Conservation (phyloP, 2,113 vertebrate species). For the Hemicordylus capensis region DNA sequence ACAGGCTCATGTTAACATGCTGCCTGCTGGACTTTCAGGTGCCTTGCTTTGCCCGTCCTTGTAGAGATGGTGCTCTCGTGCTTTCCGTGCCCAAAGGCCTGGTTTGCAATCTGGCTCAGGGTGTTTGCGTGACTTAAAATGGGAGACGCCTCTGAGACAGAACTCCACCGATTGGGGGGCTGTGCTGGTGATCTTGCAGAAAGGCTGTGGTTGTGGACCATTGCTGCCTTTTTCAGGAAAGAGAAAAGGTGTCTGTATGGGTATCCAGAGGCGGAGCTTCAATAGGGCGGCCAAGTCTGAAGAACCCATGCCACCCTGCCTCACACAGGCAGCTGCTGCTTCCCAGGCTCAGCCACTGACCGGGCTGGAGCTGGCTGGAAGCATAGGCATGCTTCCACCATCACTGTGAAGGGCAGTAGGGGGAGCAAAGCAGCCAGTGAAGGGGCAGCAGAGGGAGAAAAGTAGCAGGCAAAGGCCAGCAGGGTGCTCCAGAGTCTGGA, state of each 20-base stretch:
- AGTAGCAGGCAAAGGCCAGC: too few species aligned
- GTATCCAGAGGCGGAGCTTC: too few species aligned
- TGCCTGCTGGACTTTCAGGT: background rate
- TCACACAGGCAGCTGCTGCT: too few species aligned
- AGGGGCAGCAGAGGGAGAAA: too few species aligned
- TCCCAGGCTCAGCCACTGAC: too few species aligned
- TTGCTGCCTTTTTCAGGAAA: conserved; percentile 10
- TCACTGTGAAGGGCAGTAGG: too few species aligned
- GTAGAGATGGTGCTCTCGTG: background rate
- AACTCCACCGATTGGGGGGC: fast-evolving
- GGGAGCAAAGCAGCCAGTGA: too few species aligned
- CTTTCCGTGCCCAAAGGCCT: background rate
- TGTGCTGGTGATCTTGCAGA: background rate
- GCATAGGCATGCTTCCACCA: too few species aligned
- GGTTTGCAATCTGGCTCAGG: background rate
- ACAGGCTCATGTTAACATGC: fast-evolving
- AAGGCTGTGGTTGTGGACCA: background rate
- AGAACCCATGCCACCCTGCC: too few species aligned
- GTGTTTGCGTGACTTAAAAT: background rate
- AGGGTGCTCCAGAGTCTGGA: too few species aligned
- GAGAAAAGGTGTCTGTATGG: background rate
- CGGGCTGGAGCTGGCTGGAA: too few species aligned
- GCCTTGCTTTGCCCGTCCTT: fast-evolving
- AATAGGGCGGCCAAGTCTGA: too few species aligned
- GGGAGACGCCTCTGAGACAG: background rate